Percentiles rank a stretch among this genome's conserved stretches.
These are phyloP conservation scores for Catostomus latipinnis DNA, from an alignment of 2,797 vertebrate species.

Conservation along the genomic window DNA sequence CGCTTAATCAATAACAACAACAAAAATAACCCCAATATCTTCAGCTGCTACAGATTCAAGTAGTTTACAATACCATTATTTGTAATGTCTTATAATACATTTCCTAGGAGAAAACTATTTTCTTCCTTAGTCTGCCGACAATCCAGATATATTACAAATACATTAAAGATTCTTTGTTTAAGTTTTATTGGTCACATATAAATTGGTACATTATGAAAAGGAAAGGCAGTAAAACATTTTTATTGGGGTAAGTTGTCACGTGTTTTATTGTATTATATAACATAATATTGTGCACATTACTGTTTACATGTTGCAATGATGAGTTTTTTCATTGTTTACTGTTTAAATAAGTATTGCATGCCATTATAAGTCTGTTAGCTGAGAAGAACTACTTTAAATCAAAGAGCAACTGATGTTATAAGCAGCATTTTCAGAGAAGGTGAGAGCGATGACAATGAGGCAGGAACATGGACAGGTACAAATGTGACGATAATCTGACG, in stretches of 20 bases:
- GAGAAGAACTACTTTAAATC: not conserved
- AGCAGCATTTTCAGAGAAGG: not conserved
- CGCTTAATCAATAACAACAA: conserved; percentile 15
- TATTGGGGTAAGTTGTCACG: too few relatives aligned
- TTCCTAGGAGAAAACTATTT: not conserved
- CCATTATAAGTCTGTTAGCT: too few relatives aligned
- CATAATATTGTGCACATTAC: too few relatives aligned
- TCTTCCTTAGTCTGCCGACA: not conserved
- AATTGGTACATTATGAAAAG: too few relatives aligned
- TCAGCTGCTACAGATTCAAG: conserved; percentile 6
- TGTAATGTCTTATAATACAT: conserved; percentile 17
- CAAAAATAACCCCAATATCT: not conserved
- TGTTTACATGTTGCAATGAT: too few relatives aligned
- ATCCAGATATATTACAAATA: not conserved
- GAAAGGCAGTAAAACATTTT: too few relatives aligned
- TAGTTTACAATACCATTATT: conserved; percentile 14
- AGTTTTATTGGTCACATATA: too few relatives aligned
- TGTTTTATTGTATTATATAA: too few relatives aligned
- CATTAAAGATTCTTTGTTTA: too few relatives aligned
- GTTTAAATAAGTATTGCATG: too few relatives aligned
- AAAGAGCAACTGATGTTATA: not conserved
- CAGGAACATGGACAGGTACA: conserved; percentile 10
- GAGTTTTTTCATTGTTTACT: too few relatives aligned
- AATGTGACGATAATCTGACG: conserved; percentile 36
- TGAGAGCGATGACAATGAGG: conserved; percentile 10